Percentiles rank a stretch among this genome's conserved stretches.
Conservation (phyloP, 2,888 invertebrate species). For the Xestia sexstrigata region DNA sequence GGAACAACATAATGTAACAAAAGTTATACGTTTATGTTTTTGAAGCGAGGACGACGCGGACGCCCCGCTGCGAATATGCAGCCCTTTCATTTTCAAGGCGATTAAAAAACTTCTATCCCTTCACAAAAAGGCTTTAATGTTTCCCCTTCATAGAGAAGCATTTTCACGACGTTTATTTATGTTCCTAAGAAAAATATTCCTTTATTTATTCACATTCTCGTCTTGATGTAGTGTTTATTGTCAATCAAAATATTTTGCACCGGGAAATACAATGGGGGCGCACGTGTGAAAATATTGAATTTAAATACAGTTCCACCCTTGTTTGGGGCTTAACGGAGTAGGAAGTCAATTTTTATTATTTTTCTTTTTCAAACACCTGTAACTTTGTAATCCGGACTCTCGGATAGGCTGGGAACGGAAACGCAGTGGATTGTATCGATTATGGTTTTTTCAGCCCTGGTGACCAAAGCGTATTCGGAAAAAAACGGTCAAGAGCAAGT, state of each 20-base stretch:
- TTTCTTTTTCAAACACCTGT: slow-evolving; percentile 44
- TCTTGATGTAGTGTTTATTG: slow-evolving; percentile 71
- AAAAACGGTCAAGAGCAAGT: neutral
- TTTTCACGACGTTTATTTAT: slow-evolving; percentile 63
- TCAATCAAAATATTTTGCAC: slow-evolving; percentile 74
- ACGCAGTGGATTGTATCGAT: slow-evolving; percentile 20
- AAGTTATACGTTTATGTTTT: slow-evolving; percentile 73
- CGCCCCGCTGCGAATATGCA: slow-evolving; percentile 65
- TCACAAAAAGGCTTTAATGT: slow-evolving; percentile 72
- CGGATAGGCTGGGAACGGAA: neutral
- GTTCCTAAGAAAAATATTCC: slow-evolving; percentile 51
- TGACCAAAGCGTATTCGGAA: neutral
- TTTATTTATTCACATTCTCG: slow-evolving; percentile 68
- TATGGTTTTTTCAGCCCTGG: neutral
- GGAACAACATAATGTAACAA: slow-evolving; percentile 68
- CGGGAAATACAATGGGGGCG: slow-evolving; percentile 62
- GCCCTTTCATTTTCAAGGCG: slow-evolving; percentile 78
- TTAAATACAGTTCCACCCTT: slow-evolving; percentile 65
- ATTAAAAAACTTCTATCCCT: slow-evolving; percentile 82
- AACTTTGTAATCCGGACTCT: slow-evolving; percentile 17
- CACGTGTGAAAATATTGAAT: slow-evolving; percentile 66
- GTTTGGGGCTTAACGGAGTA: slow-evolving; percentile 48
- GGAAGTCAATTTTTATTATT: slow-evolving; percentile 45
- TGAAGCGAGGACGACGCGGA: slow-evolving; percentile 58
- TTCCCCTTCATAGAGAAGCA: slow-evolving; percentile 67